A percentile compares a stretch with the other conserved stretches of the same genome.
phyloP scores from a whole-genome alignment of 1,140 invertebrate species.

The Aphelenchoides fujianensis region DNA sequence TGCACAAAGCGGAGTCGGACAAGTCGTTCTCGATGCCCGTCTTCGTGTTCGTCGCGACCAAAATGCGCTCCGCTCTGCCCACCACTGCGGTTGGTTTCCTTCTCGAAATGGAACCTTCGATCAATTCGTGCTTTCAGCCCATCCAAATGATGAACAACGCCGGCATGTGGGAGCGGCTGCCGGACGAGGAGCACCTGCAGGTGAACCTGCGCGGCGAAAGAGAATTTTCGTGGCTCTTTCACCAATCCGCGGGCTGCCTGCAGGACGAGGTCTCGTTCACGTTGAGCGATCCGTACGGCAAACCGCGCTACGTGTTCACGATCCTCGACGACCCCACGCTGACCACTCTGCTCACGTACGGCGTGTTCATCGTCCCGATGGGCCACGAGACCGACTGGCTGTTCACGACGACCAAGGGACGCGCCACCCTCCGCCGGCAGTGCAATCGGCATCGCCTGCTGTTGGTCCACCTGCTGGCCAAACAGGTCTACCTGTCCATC shows the following conservation, averaged over 20 bases:
- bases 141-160: slow-evolving; percentile 17
- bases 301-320: slow-evolving; percentile 43
- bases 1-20: slow-evolving; percentile 49
- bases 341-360: slow-evolving; percentile 42
- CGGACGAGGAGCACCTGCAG: neutral
- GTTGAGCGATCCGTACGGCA: slow-evolving; percentile 26
- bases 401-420: slow-evolving; percentile 51
- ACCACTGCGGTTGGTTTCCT: slow-evolving; percentile 24
- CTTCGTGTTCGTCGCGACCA: slow-evolving; percentile 53
- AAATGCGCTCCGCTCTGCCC: slow-evolving; percentile 38
- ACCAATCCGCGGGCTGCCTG: slow-evolving; percentile 26
- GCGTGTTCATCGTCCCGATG: slow-evolving; percentile 50
- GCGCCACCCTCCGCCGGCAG: slow-evolving; percentile 38
- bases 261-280: slow-evolving; percentile 40
- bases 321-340: slow-evolving; percentile 39
- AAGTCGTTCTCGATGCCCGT: slow-evolving; percentile 54
- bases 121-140: slow-evolving; percentile 25
- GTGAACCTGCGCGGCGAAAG: slow-evolving; percentile 16
- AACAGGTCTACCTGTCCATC: slow-evolving; percentile 13
- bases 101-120: neutral
- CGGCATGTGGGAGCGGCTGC: neutral
- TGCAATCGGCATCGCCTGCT: slow-evolving; percentile 46
- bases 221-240: slow-evolving; percentile 15
- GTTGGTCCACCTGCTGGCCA: slow-evolving; percentile 29
- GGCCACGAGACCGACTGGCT: slow-evolving; percentile 55